Base-by-base conservation (phyloP, 2,113 vertebrate species). In the Hucho hucho region DNA sequence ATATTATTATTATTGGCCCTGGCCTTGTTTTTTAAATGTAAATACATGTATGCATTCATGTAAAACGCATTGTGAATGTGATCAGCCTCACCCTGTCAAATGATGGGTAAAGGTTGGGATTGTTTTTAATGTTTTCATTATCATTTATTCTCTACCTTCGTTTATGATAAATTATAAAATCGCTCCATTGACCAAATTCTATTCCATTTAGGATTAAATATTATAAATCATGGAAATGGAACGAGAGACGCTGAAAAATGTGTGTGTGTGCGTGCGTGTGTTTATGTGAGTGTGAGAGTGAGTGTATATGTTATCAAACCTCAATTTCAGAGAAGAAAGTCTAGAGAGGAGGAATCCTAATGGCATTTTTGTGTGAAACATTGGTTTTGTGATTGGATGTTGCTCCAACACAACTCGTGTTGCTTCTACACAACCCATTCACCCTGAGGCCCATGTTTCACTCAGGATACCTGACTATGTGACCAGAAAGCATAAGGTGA, bases 181-280 rank as follows among this genome's bases (percentile, higher is more conserved):
- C 24, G 46, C 59, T 25, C 11, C 24, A 16, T 47, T 64, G 61
- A 73, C 32, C 37, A 73, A 65, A 49, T 73, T 49, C 64, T 46
- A 73, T 73, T 73, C 24, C 64, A 73, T 65, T 73, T 73, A 47
- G 61, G 37, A 64, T 65, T 65, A 64, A 64, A 22, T 4, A 43
- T 43, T 63, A 64, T 63, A 65, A 73, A 32, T 74, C 25, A 67
- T 56, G 73, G 25, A 66, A 66, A 74, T 66, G 43, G 25, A 9
- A 69, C 20, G 9, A 43, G 37, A 43, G 37, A 43, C 9, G 7
- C 9, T 18, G 20, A 37, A 12, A 18, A 14, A 26, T 13, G 6
- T 61, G 18, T 20, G 26, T 59, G 16, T 73, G 29, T 64, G 4
- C 24, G 14, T 12, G 20, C n/a, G 16, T 0, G 20, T 22, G 20